These are phyloP conservation scores for Ascidia mentula DNA, from an alignment of 23 tunicate genomes.

Conservation along the genomic window DNA sequence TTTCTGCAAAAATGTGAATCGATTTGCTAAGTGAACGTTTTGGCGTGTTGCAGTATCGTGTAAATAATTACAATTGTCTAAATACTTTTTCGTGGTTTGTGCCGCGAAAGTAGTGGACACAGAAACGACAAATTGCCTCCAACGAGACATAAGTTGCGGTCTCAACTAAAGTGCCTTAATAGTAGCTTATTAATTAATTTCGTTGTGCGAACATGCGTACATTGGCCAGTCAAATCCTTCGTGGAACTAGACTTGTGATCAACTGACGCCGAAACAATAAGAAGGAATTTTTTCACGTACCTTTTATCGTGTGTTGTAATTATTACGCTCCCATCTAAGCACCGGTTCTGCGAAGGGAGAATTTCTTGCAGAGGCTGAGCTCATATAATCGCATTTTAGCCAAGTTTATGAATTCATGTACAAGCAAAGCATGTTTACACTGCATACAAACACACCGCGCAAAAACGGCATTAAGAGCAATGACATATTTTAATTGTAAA, in stretches of 20 bases:
- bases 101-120: background rate
- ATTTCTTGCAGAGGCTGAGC: background rate
- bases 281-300: background rate
- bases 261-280: background rate
- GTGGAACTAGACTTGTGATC: constrained; percentile 8
- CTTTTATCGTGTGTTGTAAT: background rate
- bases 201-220: constrained; percentile 6
- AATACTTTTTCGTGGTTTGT: background rate
- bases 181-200: background rate
- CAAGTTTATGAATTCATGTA: constrained; percentile 5
- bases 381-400: background rate
- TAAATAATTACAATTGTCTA: background rate
- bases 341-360: background rate
- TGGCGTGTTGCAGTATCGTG: background rate
- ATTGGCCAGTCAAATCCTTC: background rate
- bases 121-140: constrained; percentile 1
- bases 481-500: constrained; percentile 2
- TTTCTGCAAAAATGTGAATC: no score
- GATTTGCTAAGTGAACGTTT: no score
- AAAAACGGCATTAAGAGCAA: constrained; percentile 3
- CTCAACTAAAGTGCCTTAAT: background rate
- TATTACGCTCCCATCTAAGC: background rate
- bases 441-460: background rate
- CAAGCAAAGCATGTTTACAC: background rate
- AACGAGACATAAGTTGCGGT: background rate